phyloP scores from a whole-genome alignment of 2,888 invertebrate genomes.

The Chaetogeoica ovagalla region DNA sequence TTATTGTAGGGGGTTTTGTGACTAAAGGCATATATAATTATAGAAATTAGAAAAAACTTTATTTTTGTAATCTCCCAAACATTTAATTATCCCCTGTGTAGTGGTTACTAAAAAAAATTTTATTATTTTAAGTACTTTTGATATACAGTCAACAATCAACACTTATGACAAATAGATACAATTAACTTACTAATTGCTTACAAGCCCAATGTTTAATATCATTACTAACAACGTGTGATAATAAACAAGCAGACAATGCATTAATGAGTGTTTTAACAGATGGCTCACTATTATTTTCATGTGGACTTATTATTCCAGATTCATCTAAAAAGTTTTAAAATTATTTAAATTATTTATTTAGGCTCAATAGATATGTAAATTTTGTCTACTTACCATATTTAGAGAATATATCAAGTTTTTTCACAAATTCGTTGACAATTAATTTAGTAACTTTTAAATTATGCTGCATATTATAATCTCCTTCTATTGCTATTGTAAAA shows the following conservation, averaged over 20 bases:
- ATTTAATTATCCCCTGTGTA: too few relatives aligned
- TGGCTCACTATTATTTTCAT: slow-evolving; percentile 26
- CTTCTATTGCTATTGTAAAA: slow-evolving; percentile 36
- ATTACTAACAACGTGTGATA: slow-evolving; percentile 64
- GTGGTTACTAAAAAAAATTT: too few relatives aligned
- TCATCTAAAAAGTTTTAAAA: slow-evolving; percentile 17
- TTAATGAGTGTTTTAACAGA: slow-evolving; percentile 62
- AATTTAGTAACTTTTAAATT: slow-evolving; percentile 46
- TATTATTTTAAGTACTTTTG: too few relatives aligned
- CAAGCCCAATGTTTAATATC: slow-evolving; percentile 67
- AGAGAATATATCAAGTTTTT: slow-evolving; percentile 38
- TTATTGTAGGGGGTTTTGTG: too few relatives aligned
- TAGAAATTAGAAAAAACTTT: too few relatives aligned
- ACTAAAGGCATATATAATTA: too few relatives aligned
- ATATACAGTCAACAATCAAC: too few relatives aligned
- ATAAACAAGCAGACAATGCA: slow-evolving; percentile 66
- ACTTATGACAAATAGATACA: neutral
- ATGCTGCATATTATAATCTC: slow-evolving; percentile 22
- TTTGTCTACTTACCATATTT: slow-evolving; percentile 26
- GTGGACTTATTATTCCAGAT: slow-evolving; percentile 15
- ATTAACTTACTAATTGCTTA: slow-evolving; percentile 63
- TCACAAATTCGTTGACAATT: slow-evolving; percentile 27
- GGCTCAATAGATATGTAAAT: neutral
- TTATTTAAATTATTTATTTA: neutral
- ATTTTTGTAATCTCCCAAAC: too few relatives aligned